Evolutionary conservation across 2,113 vertebrate genomes (phyloP), one percentile per base, ranked within the genome.

Genomic region (Pseudopipra pipra): DNA sequence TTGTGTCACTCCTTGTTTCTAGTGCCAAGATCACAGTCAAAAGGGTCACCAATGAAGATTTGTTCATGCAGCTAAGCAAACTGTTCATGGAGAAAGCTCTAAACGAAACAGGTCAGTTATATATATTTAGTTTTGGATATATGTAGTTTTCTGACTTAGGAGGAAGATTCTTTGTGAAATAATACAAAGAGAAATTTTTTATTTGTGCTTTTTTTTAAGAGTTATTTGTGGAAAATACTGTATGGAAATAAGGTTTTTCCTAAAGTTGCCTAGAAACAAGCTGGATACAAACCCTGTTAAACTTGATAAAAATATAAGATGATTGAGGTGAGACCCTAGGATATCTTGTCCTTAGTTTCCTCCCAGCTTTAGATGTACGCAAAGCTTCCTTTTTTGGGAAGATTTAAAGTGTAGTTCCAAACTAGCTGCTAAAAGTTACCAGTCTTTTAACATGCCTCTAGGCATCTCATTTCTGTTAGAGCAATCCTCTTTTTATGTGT

Each of bases 361-460:
- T 59, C 24, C 5, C 41, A 70, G 71, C 18, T 62, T 77, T 11
- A 47, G 12, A 66, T 8, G 4, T 61, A 70, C 1, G 2, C 0
- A 12, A 67, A 49, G 1, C 7, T 77, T 70, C 4, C 5, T 47
- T 17, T 51, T 68, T 54, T 2, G 1, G 0, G 12, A 46, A 18
- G 4, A 37, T 24, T 63, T 80, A n/a, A 90, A 87, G 20, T 24
- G 13, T 24, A 30, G 20, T 43, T 82, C 20, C 43, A 78, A 78
- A 47, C 1, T 52, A 33, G 12, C 24, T 89, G 61, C 30, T 54
- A 5, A 28, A 51, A 43, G 5, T 77, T 86, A 5, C 30, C 7
- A 74, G 19, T 30, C 8, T 75, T 67, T 73, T 39, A 59, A 41
- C 3, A 2, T 56, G 9, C 12, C 27, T 59, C 65, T 68, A 33